A percentile compares a stretch with the other conserved stretches of the same genome.
These are phyloP conservation scores for Tretioscincus oriximinensis DNA, from an alignment of 2,113 vertebrate species.

Conservation along the genomic window DNA sequence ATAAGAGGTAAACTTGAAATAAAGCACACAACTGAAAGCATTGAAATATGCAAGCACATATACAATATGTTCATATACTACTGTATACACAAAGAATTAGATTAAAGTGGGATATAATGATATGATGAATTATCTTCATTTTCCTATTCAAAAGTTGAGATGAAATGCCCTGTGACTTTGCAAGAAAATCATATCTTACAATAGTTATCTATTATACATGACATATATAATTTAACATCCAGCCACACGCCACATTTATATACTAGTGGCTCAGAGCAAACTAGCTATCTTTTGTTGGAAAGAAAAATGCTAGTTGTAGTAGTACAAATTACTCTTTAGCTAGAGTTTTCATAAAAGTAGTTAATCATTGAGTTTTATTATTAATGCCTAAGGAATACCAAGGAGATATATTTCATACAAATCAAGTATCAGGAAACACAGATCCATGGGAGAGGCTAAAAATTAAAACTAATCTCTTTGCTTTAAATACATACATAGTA, in stretches of 20 bases:
- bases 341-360: background rate
- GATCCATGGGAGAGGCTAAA: background rate
- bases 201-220: background rate
- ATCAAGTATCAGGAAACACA: background rate
- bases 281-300: background rate
- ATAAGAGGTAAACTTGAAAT: too few species aligned
- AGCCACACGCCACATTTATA: background rate
- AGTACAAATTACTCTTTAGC: background rate
- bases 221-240: background rate
- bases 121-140: too few species aligned
- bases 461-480: background rate
- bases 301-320: background rate
- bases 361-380: background rate
- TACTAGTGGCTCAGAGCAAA: background rate
- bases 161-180: background rate
- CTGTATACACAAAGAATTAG: too few species aligned
- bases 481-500: too few species aligned
- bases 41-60: too few species aligned
- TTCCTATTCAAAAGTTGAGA: background rate
- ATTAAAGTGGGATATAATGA: too few species aligned
- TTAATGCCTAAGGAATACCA: too few species aligned
- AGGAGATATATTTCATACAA: background rate
- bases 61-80: too few species aligned
- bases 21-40: too few species aligned
- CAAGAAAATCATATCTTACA: background rate